phyloP scores from a whole-genome alignment of 2,797 vertebrate genomes.

The Pangasius djambal region DNA sequence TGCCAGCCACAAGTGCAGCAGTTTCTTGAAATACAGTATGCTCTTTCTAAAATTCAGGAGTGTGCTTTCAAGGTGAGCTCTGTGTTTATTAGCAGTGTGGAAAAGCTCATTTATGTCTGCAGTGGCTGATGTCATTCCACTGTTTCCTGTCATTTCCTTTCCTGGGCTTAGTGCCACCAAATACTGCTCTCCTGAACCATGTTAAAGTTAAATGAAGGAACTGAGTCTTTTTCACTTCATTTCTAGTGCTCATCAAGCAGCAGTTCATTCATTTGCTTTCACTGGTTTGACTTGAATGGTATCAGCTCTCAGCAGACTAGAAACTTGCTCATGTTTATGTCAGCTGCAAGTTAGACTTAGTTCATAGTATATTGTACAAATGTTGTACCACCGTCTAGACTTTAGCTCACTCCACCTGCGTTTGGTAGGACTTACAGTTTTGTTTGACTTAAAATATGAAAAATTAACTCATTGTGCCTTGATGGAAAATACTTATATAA shows the following conservation, averaged over 20 bases:
- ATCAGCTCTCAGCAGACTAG: background rate
- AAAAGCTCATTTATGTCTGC: constrained; percentile 68
- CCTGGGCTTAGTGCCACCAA: constrained; percentile 58
- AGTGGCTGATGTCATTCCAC: constrained; percentile 71
- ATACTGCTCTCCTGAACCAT: constrained; percentile 60
- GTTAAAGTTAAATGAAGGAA: constrained; percentile 59
- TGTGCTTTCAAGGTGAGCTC: constrained; percentile 58
- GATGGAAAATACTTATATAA: background rate
- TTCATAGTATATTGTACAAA: background rate
- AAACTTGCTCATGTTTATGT: background rate
- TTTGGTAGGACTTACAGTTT: background rate
- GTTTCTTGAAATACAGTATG: constrained; percentile 59
- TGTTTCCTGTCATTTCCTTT: constrained; percentile 72
- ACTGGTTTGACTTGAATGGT: constrained; percentile 50
- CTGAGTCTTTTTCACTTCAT: constrained; percentile 72
- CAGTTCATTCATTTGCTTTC: constrained; percentile 64
- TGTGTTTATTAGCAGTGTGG: constrained; percentile 62
- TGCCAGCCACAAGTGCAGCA: constrained; percentile 59
- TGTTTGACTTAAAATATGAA: background rate
- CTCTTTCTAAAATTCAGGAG: constrained; percentile 63
- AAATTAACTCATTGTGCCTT: background rate
- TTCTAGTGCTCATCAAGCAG: constrained; percentile 68
- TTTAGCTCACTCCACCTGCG: background rate
- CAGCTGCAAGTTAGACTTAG: constrained; percentile 7
- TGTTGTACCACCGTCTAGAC: background rate